Percentiles rank a stretch among this genome's conserved stretches.
Evolutionary conservation across 92 coral and sea anemone genomes (phyloP).

Genomic region (Montipora capitata): DNA sequence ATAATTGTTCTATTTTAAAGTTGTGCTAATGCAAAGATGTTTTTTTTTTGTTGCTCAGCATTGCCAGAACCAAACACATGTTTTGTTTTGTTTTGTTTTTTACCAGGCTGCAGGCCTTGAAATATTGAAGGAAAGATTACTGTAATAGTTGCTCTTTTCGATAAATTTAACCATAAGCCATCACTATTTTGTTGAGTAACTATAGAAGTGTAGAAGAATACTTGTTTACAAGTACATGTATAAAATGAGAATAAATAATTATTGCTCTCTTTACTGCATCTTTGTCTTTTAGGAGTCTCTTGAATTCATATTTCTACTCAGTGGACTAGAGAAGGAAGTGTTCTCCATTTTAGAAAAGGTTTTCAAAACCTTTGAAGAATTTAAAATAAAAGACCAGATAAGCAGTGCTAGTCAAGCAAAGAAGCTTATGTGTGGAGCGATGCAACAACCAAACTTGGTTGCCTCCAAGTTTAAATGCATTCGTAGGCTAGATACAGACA

Average conservation of each 20-base stretch:
- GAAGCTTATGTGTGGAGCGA: conserved; percentile 23
- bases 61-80: too few species aligned
- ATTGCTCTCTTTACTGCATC: too few species aligned
- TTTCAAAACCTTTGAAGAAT: conserved; percentile 10
- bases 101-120: too few species aligned
- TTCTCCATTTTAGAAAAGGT: conserved; percentile 8
- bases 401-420: conserved; percentile 11
- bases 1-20: not conserved
- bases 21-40: too few species aligned
- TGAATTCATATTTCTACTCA: conserved; percentile 36
- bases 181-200: too few species aligned
- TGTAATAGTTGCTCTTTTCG: too few species aligned
- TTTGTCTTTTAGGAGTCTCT: conserved; percentile 30
- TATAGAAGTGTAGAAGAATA: too few species aligned
- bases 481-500: not conserved
- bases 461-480: conserved; percentile 47
- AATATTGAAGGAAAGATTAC: too few species aligned
- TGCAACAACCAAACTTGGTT: conserved; percentile 40
- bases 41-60: too few species aligned
- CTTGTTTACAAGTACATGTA: not conserved
- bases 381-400: conserved; percentile 35
- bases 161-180: too few species aligned
- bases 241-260: too few species aligned
- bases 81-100: too few species aligned
- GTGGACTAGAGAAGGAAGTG: conserved; percentile 12